Evolutionary conservation across 2,797 vertebrate genomes (phyloP).

Genomic region (Podarcis siculus): DNA sequence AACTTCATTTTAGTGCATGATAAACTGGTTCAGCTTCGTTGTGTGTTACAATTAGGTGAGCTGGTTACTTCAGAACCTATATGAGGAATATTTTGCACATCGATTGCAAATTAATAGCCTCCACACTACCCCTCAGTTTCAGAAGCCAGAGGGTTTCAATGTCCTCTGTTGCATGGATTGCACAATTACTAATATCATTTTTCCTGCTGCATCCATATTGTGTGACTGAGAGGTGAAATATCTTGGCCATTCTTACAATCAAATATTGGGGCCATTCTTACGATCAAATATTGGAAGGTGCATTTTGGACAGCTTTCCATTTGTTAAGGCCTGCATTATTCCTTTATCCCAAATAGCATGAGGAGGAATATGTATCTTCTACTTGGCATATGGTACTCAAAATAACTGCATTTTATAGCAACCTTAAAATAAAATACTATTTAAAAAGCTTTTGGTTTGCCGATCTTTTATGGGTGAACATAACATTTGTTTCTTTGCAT

Average conservation of each 20-base stretch:
- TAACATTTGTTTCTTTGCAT: conserved; percentile 51
- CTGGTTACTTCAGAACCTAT: conserved; percentile 36
- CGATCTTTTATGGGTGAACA: conserved; percentile 68
- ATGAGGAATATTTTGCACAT: conserved; percentile 12
- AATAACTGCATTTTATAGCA: conserved; percentile 62
- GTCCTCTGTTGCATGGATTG: conserved; percentile 31
- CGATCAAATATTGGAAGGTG: conserved; percentile 44
- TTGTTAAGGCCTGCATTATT: conserved; percentile 54
- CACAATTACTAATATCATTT: conserved; percentile 33
- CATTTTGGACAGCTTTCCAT: not conserved
- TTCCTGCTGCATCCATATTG: not conserved
- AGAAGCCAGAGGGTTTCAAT: conserved; percentile 46
- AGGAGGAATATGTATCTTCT: conserved; percentile 60
- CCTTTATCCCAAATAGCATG: conserved; percentile 48
- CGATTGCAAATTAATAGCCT: conserved; percentile 18
- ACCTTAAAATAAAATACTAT: conserved; percentile 64
- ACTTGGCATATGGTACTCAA: conserved; percentile 45
- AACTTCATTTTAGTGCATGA: conserved; percentile 63
- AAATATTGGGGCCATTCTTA: conserved; percentile 34
- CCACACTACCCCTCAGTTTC: conserved; percentile 30
- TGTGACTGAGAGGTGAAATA: conserved; percentile 40
- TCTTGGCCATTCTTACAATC: conserved; percentile 42
- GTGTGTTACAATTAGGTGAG: conserved; percentile 47
- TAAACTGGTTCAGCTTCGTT: conserved; percentile 59
- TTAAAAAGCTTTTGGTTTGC: conserved; percentile 71